These are phyloP conservation scores for Scylla paramamosain DNA, from an alignment of 1,140 invertebrate species.

Conservation along the genomic window DNA sequence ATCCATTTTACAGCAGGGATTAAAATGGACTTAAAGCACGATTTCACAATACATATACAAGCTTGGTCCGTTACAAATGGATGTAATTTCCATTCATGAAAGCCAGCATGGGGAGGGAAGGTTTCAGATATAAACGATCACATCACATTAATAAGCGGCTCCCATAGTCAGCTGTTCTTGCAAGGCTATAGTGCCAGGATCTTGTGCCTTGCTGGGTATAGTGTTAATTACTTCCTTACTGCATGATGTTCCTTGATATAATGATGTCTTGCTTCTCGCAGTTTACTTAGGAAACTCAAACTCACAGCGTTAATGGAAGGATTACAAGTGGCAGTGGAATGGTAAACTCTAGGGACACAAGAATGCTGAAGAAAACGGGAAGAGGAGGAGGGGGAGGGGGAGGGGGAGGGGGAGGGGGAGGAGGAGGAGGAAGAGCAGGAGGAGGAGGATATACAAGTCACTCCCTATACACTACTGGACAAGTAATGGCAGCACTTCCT, in stretches of 20 bases:
- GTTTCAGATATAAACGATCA: conserved; percentile 53
- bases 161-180: conserved; percentile 49
- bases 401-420: not conserved
- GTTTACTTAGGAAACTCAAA: not conserved
- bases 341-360: not conserved
- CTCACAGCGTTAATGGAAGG: not conserved
- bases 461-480: not conserved
- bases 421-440: not conserved
- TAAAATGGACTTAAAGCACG: conserved; percentile 54
- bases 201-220: not conserved
- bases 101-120: conserved; percentile 37
- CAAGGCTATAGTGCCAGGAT: not conserved
- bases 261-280: not conserved
- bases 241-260: not conserved
- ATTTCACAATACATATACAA: conserved; percentile 23
- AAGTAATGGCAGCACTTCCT: conserved; percentile 1
- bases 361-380: not conserved
- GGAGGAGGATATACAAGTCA: not conserved
- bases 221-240: conserved; percentile 23
- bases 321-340: not conserved
- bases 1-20: conserved; percentile 48
- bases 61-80: conserved; percentile 47
- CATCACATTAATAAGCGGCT: conserved; percentile 42
- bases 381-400: not conserved
- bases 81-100: conserved; percentile 59